phyloP scores from a whole-genome alignment of 2,113 vertebrate species.

The Origma solitaria region DNA sequence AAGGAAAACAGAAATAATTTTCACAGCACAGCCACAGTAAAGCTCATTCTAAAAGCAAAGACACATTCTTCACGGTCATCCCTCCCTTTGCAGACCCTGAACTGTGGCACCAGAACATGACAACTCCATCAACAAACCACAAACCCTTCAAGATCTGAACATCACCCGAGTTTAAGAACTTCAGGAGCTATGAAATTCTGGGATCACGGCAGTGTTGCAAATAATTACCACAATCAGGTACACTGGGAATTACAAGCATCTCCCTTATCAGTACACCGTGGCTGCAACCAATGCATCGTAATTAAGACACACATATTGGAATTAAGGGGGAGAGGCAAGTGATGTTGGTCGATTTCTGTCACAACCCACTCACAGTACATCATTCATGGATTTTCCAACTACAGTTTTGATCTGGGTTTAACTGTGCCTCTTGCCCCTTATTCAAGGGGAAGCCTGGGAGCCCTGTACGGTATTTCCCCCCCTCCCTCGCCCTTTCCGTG shows the following conservation, averaged over 20 bases:
- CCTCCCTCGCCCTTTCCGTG: not conserved
- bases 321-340: not conserved
- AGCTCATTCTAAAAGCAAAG: not conserved
- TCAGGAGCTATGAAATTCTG: slow-evolving; percentile 18
- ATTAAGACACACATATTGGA: not conserved
- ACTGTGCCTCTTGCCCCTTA: not conserved
- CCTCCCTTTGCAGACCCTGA: not conserved
- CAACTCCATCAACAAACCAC: not conserved
- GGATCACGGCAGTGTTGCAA: not conserved
- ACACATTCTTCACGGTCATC: not conserved
- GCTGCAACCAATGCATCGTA: not conserved
- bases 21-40: not conserved
- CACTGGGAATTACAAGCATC: not conserved
- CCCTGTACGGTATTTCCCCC: not conserved
- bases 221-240: not conserved
- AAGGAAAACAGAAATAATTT: not conserved
- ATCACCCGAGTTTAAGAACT: slow-evolving; percentile 64
- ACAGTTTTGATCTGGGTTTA: not conserved
- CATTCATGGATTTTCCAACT: not conserved
- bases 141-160: not conserved
- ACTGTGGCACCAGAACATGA: not conserved
- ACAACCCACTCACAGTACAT: not conserved
- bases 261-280: not conserved
- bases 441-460: not conserved
- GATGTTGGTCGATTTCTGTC: not conserved